Conservation (phyloP, 2,113 vertebrate species). For the Leucosticte australis region DNA sequence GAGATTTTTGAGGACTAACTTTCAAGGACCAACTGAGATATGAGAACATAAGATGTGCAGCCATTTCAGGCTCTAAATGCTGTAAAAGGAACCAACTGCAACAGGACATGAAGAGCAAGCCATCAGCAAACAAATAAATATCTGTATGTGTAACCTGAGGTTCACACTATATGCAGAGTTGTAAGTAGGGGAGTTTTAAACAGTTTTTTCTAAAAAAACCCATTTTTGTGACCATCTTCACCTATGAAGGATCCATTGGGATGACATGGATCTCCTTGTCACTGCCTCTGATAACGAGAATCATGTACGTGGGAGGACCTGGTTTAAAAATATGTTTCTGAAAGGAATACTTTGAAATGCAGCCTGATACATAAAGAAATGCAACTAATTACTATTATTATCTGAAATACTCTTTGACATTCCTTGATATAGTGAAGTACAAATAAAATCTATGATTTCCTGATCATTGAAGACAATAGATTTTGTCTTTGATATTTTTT, state of each 20-base stretch:
- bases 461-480: neutral
- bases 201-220: neutral
- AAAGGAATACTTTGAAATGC: neutral
- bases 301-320: neutral
- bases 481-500: neutral
- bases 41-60: neutral
- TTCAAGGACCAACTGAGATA: neutral
- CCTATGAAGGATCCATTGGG: fast-evolving
- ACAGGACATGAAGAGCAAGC: neutral
- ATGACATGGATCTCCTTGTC: neutral
- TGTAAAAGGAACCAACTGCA: neutral
- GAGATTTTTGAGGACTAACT: neutral
- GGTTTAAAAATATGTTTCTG: neutral
- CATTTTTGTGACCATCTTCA: neutral
- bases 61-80: neutral
- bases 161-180: neutral
- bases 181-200: neutral
- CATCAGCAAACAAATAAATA: neutral
- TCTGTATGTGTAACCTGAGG: neutral
- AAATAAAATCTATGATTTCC: neutral
- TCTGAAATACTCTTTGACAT: neutral
- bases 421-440: neutral
- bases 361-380: neutral
- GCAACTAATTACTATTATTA: neutral
- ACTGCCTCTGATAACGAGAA: neutral